Evolutionary conservation across 2,113 vertebrate genomes (phyloP), one percentile per base, ranked within the genome.

Genomic region (Ursus arctos): DNA sequence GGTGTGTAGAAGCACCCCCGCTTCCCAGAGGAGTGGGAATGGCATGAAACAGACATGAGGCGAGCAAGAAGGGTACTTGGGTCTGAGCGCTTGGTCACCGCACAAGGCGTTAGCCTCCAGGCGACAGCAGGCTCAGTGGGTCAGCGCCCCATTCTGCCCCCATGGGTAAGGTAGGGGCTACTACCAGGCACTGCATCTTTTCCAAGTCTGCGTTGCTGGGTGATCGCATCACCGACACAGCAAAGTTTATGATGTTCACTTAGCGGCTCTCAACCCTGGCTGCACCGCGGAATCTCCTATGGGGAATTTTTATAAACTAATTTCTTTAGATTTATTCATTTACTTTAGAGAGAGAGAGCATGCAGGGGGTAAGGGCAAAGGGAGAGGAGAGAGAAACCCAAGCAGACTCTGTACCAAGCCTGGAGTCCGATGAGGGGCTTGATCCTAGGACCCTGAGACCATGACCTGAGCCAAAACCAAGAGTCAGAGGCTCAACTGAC

Each of bases 71-170:
- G 9, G 8, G 18, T 69, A 18, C 40, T 18, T 8, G 12, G 36
- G 40, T 14, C 2, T 14, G 21, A 71, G 15, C 14, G 1, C 6
- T 51, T 11, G 21, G 6, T 57, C 43, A 14, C 21, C 19, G 22
- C 16, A 53, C 47, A 82, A 33, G 77, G 69, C 57, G n/a, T 47
- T 49, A n/a, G 12, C 10, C 13, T 7, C 10, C 12, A 10, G n/a
- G 12, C 43, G 4, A 11, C 0, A 7, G 63, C 55, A 47, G 31
- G 40, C 12, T 21, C 0, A 1, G 47, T 4, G 4, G 15, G 13
- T 55, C 51, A 8, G 10, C 7, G 65, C 21, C 43, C 24, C 1
- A 13, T 26, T 26, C 31, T 47, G 33, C 10, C 57, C 59, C n/a
- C 14, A 31, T 0, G 4, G 7, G 57, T 7, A 33, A 91, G 47